phyloP scores from a whole-genome alignment of 92 coral and sea anemone genomes.

The Parazoanthus darwini region DNA sequence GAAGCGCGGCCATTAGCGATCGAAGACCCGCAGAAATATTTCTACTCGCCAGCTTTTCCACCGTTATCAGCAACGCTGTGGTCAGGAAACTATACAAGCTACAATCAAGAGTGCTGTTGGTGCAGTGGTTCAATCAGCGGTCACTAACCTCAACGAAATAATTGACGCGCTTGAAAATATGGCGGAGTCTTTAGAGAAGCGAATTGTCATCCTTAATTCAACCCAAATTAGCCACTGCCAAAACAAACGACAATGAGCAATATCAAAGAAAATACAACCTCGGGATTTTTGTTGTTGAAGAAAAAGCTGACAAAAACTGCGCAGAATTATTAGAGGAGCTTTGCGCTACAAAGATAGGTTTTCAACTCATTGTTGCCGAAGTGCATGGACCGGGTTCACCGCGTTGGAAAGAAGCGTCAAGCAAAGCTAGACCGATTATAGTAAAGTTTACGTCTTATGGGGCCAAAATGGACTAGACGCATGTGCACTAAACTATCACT shows the following conservation, averaged over 20 bases:
- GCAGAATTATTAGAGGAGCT: slow-evolving; percentile 16
- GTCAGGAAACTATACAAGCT: slow-evolving; percentile 11
- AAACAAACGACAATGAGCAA: slow-evolving; percentile 46
- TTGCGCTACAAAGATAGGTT: slow-evolving; percentile 24
- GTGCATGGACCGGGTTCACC: slow-evolving; percentile 37
- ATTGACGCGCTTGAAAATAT: background rate
- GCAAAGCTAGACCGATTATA: slow-evolving; percentile 12
- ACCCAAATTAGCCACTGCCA: slow-evolving; percentile 12
- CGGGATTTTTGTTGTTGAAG: slow-evolving; percentile 35
- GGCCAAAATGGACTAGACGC: background rate
- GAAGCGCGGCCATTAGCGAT: slow-evolving; percentile 3
- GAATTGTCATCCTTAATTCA: background rate
- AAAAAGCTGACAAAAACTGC: slow-evolving; percentile 38
- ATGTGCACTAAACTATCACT: too few species aligned
- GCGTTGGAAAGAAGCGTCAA: slow-evolving; percentile 12
- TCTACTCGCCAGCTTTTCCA: slow-evolving; percentile 23
- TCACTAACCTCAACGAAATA: slow-evolving; percentile 1
- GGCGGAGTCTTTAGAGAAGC: slow-evolving; percentile 1
- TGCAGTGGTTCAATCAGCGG: slow-evolving; percentile 7
- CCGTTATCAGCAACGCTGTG: slow-evolving; percentile 11
- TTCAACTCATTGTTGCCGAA: background rate
- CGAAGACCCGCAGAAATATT: slow-evolving; percentile 39
- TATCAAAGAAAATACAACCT: slow-evolving; percentile 43
- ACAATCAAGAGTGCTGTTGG: slow-evolving; percentile 27
- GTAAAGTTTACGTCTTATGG: slow-evolving; percentile 13